Conservation (phyloP, 2,888 invertebrate genomes). For the Yponomeuta cagnagella region DNA sequence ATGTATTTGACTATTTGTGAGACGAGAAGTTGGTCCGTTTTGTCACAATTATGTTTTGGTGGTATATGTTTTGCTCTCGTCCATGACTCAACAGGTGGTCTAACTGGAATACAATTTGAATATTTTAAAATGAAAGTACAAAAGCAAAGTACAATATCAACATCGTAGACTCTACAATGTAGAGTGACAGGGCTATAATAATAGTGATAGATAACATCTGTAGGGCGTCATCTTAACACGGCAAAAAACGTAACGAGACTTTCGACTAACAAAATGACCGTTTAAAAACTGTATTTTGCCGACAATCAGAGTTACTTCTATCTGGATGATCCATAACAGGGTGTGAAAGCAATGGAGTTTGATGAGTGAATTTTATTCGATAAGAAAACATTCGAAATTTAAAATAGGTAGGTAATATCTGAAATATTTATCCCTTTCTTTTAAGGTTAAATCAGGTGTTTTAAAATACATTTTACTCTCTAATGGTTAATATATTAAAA, state of each 20-base stretch:
- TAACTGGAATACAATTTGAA: neutral
- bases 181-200: neutral
- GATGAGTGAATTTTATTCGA: neutral
- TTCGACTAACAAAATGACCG: conserved; percentile 18
- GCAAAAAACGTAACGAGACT: neutral
- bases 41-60: too few relatives aligned
- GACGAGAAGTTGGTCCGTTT: too few relatives aligned
- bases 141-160: neutral
- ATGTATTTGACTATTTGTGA: too few relatives aligned
- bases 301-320: neutral
- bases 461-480: too few relatives aligned
- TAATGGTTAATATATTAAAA: too few relatives aligned
- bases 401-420: too few relatives aligned
- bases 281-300: neutral
- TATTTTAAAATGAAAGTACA: neutral
- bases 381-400: too few relatives aligned
- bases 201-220: neutral
- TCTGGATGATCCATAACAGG: neutral
- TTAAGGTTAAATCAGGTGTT: too few relatives aligned
- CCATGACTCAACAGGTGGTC: neutral
- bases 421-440: too few relatives aligned
- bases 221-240: neutral
- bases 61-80: too few relatives aligned
- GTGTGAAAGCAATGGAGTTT: neutral
- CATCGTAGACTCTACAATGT: neutral